phyloP scores from a whole-genome alignment of 30 jellyfish, hydroid and myxozoan genomes.

The Nemopilema nomurai region DNA sequence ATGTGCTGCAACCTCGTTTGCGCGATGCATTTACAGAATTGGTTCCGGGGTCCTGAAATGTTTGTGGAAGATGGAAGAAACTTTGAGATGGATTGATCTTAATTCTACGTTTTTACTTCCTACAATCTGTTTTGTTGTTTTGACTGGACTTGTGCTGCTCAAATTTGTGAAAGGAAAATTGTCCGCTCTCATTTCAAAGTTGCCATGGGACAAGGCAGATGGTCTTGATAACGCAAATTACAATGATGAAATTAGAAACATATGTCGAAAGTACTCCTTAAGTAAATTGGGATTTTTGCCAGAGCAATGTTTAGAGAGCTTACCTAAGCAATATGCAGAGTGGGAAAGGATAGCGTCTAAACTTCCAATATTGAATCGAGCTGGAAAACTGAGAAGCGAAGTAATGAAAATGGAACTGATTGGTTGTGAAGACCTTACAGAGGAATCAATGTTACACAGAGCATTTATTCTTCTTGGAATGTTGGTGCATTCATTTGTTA shows the following conservation, averaged over 20 bases:
- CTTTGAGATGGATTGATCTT: not conserved
- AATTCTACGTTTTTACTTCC: not conserved
- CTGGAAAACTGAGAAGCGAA: slow-evolving; percentile 5
- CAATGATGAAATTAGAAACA: not conserved
- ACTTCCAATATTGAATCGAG: slow-evolving; percentile 42
- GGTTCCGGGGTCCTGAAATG: not conserved
- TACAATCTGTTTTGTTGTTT: not conserved
- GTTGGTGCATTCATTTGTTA: slow-evolving; percentile 56
- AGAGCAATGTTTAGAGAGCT: not conserved
- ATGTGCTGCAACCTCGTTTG: too few relatives aligned
- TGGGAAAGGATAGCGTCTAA: slow-evolving; percentile 36
- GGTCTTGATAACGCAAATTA: not conserved
- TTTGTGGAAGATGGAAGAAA: not conserved
- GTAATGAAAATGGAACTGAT: slow-evolving; percentile 14
- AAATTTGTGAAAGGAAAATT: not conserved
- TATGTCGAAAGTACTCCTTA: slow-evolving; percentile 16
- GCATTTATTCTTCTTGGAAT: slow-evolving; percentile 54
- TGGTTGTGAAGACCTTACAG: slow-evolving; percentile 17
- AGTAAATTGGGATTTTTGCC: slow-evolving; percentile 44
- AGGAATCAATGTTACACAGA: slow-evolving; percentile 29
- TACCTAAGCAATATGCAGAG: slow-evolving; percentile 21
- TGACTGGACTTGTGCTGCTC: not conserved
- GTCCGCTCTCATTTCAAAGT: not conserved
- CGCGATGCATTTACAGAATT: too few relatives aligned
- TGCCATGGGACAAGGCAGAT: not conserved